Evolutionary conservation across 2,888 invertebrate species (phyloP), one percentile per base, ranked within the genome.

Genomic region (Thymelicus sylvestris): DNA sequence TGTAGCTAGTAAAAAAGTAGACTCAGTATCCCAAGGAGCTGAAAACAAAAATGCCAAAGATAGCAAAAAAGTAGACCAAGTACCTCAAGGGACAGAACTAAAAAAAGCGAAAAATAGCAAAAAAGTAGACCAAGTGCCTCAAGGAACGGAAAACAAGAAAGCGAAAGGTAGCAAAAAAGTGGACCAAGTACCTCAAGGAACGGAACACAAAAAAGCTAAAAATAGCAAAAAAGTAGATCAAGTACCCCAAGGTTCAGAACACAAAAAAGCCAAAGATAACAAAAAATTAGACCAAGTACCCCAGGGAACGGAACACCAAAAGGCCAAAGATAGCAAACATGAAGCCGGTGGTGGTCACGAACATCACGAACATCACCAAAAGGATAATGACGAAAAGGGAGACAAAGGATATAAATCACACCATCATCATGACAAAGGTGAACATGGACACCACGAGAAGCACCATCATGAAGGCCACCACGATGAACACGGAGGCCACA

Each of bases 401-500:
- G 96, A 97, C 73, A 97, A 97, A 80, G 97, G 97, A 0, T 96
- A 97, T 89, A 96, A 96, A 81, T 95, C 95, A 38, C 95, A 96
- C 78, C 96, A 97, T 82, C 96, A 97, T 81, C 96, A 96, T 90
- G 96, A 97, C 76, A 96, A 97, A 82, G 97, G 96, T 6, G 96
- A 96, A 59, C 96, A 97, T 80, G 97, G 97, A 13, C 94, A 96
- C 71, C 96, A 97, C 81, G 97, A 96, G 41, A 96, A 97, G 81
- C 96, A 97, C 79, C 96, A 97, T 80, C 96, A 97, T 80, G 96
- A 95, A 73, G 96, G 96, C 10, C 96, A 97, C 81, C 96, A 97
- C 86, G 95, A 95, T 72, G 97, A 97, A 80, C 96, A 97, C 80
- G 96, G 96, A 13, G 97, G 97, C 0, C 97, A 97, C 86, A 96